phyloP scores from a whole-genome alignment of 2,888 invertebrate genomes.

The Drosophila kuntzei region DNA sequence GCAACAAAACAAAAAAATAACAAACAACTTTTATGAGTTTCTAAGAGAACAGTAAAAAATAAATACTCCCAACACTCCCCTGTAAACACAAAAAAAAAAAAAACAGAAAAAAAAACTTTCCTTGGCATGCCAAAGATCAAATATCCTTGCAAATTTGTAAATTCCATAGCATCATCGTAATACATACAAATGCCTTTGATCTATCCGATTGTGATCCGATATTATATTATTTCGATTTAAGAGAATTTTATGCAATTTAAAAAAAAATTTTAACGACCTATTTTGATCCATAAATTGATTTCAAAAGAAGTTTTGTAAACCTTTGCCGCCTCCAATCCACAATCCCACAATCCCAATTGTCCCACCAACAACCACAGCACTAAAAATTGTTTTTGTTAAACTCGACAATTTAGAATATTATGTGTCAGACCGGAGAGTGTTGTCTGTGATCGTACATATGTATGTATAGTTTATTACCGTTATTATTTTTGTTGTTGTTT shows the following conservation, averaged over 20 bases:
- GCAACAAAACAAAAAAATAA: constrained; percentile 13
- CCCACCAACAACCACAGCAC: neutral
- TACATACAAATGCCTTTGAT: neutral
- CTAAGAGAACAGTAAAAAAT: constrained; percentile 9
- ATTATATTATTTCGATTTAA: neutral
- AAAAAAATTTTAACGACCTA: neutral
- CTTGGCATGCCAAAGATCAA: neutral
- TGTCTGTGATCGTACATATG: neutral
- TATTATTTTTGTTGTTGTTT: constrained; percentile 11
- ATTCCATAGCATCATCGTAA: neutral
- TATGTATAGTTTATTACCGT: neutral
- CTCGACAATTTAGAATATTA: neutral
- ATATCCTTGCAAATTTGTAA: neutral
- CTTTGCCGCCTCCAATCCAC: neutral
- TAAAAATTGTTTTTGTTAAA: neutral
- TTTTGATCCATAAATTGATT: neutral
- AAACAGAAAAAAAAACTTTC: neutral
- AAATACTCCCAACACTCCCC: neutral
- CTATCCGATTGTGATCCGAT: constrained; percentile 1
- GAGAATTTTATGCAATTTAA: too few relatives aligned
- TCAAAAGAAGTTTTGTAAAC: neutral
- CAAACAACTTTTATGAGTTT: constrained; percentile 32
- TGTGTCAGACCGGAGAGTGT: constrained; percentile 4
- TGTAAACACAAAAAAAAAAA: neutral
- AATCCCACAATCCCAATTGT: neutral